Conservation (phyloP, 2,113 vertebrate species). For the Hippocampus barbouri region DNA sequence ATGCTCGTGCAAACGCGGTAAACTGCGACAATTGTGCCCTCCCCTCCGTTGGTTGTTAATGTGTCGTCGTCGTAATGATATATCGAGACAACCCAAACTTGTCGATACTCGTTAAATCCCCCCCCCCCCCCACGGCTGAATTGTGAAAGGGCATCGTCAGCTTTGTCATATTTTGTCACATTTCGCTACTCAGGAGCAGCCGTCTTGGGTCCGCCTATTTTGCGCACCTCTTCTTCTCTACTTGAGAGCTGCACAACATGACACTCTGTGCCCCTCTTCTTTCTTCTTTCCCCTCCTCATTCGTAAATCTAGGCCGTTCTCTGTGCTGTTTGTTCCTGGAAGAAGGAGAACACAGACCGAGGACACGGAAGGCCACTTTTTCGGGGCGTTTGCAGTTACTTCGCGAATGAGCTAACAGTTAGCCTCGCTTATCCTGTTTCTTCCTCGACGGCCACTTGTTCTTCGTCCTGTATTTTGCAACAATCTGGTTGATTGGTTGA, state of each 20-base stretch:
- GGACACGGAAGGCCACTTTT: constrained; percentile 58
- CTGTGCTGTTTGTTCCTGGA: constrained; percentile 32
- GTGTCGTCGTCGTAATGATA: not conserved
- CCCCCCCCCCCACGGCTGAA: too few species aligned
- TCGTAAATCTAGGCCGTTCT: not conserved
- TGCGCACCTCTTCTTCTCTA: constrained; percentile 25
- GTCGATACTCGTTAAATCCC: not conserved
- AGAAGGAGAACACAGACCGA: constrained; percentile 27
- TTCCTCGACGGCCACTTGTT: too few species aligned
- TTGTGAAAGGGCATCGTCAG: too few species aligned
- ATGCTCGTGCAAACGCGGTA: too few species aligned
- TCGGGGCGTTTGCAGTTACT: not conserved
- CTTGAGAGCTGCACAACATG: constrained; percentile 10
- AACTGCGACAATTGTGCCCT: not conserved
- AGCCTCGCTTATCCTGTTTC: too few species aligned
- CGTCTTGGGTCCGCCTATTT: constrained; percentile 21
- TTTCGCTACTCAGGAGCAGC: constrained; percentile 10
- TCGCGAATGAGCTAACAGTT: too few species aligned
- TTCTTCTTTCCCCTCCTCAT: constrained; percentile 24
- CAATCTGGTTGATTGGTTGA: not conserved
- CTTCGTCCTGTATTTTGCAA: too few species aligned
- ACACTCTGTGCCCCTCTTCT: constrained; percentile 15
- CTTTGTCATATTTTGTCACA: not conserved
- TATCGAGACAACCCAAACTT: not conserved
- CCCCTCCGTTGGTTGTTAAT: not conserved